Base-by-base conservation (phyloP, 2,113 vertebrate species). In the Zootoca vivipara region DNA sequence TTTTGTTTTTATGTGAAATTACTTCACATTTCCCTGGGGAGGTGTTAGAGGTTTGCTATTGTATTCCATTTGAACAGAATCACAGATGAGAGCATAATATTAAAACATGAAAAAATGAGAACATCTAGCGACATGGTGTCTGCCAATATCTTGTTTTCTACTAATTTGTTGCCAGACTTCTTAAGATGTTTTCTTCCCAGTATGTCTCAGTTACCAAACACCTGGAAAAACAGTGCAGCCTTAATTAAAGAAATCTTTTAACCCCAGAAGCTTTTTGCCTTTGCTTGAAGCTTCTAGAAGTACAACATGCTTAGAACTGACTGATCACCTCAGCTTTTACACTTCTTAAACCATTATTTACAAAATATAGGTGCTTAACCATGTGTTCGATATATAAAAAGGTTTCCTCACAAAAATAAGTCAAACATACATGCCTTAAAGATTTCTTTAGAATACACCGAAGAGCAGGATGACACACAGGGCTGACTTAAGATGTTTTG, bases 1-100 rank as follows among this genome's bases (percentile, higher is more conserved):
- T 91, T 87, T 67, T 62, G 46, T 20, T 62, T 84, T 93, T 94
- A 80, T 89, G 89, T 91, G 92, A 96, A 92, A 93, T 93, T 86
- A 56, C 67, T 95, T 91, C 87, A 73, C 72, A 91, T 94, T 35
- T 69, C 91, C 77, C 88, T 58, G 0, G 77, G 26, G 89, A 80
- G 40, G 62, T 79, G 82, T 87, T 89, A 91, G 67, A 88, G 7
- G 12, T 87, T 91, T 91, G 82, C 85, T 83, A 2, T 77, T 91
- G 38, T 62, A 64, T 88, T 87, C 65, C 38, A 24, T 91, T 70
- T 89, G 30, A 90, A 78, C n/a, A 86, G 77, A 89, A 92, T 80
- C 79, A 64, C 56, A 67, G 85, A 88, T 91, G 89, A 90, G 3
- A 93, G 8, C 82, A 89, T 13, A 88, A 88, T 81, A 92, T 52